These are phyloP conservation scores for Pantala flavescens DNA, from an alignment of 1,140 invertebrate species.

Conservation along the genomic window DNA sequence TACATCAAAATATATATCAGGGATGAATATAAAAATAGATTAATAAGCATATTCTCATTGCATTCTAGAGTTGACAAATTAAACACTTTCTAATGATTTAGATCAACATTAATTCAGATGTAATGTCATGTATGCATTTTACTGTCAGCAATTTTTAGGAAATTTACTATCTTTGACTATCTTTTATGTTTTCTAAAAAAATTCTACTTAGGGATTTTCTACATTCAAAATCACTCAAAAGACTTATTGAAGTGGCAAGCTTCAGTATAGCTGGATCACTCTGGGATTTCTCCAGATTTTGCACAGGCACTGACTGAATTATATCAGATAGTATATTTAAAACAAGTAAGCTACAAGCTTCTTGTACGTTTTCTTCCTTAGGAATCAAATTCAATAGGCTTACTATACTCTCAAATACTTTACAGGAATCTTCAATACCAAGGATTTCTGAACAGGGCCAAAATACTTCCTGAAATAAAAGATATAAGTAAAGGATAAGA, in stretches of 20 bases:
- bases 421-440: neutral
- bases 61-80: too few relatives aligned
- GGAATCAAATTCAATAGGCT: neutral
- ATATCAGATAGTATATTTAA: neutral
- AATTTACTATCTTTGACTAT: too few relatives aligned
- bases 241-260: neutral
- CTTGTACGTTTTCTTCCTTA: neutral
- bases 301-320: neutral
- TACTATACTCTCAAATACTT: neutral
- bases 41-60: too few relatives aligned
- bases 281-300: neutral
- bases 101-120: too few relatives aligned
- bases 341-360: neutral
- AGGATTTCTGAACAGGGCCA: neutral
- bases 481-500: too few relatives aligned
- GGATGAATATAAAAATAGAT: too few relatives aligned
- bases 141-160: too few relatives aligned
- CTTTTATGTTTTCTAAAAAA: too few relatives aligned
- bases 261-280: too few relatives aligned
- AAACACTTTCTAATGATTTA: too few relatives aligned
- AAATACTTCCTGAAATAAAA: neutral
- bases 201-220: neutral
- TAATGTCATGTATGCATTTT: too few relatives aligned
- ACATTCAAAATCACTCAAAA: neutral
- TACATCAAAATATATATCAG: too few relatives aligned